Conservation (phyloP, 2,113 vertebrate genomes). For the Eretmochelys imbricata region DNA sequence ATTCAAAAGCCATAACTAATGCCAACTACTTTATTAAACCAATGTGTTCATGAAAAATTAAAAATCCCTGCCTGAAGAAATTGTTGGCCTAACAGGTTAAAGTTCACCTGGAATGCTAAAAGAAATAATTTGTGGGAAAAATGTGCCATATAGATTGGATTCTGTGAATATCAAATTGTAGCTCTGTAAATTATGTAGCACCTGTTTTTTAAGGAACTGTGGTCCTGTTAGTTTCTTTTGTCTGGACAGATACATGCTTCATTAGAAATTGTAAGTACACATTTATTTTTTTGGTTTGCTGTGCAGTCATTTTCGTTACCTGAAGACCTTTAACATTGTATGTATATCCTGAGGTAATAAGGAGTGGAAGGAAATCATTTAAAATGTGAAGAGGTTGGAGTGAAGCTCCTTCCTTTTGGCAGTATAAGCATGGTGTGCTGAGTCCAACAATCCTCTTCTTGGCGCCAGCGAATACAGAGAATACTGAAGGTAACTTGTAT, state of each 20-base stretch:
- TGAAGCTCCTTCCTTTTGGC: neutral
- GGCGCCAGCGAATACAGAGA: neutral
- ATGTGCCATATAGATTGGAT: slow-evolving; percentile 25
- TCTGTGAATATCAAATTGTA: neutral
- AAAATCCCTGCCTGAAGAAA: slow-evolving; percentile 55
- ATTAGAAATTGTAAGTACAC: accelerated
- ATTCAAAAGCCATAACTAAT: slow-evolving; percentile 76
- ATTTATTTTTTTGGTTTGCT: neutral
- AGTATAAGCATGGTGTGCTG: neutral
- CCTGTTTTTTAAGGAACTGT: neutral
- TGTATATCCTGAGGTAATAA: neutral
- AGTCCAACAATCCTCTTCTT: neutral
- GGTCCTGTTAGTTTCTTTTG: neutral
- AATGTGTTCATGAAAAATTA: slow-evolving; percentile 65
- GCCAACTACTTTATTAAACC: slow-evolving; percentile 71
- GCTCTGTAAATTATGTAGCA: neutral
- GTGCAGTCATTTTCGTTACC: neutral
- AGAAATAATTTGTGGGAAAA: slow-evolving; percentile 42
- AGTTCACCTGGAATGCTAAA: slow-evolving; percentile 34
- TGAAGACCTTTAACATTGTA: accelerated
- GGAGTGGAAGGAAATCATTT: neutral
- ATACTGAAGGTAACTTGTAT: neutral
- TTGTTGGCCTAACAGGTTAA: slow-evolving; percentile 60
- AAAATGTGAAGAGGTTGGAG: neutral
- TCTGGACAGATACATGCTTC: neutral